Percentiles rank a stretch among this genome's conserved stretches.
These are phyloP conservation scores for Piezodorus guildinii DNA, from an alignment of 1,140 invertebrate species.

Conservation along the genomic window DNA sequence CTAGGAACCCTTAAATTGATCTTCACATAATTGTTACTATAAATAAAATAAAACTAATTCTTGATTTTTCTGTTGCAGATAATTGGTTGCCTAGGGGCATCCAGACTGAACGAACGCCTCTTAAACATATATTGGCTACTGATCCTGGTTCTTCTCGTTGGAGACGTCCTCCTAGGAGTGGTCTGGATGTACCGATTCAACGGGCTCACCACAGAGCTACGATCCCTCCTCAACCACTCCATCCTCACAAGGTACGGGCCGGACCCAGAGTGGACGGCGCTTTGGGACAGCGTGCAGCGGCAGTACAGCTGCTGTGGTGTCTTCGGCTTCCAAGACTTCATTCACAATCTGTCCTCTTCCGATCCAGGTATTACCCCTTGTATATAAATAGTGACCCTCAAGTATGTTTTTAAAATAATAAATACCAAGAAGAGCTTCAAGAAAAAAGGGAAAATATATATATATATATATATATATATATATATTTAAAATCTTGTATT, in stretches of 20 bases:
- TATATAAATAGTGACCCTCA: no score
- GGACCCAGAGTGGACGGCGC: conserved; percentile 56
- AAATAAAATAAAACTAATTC: no score
- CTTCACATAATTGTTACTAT: no score
- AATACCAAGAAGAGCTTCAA: no score
- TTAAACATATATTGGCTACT: conserved; percentile 78
- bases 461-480: no score
- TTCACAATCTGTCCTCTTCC: conserved; percentile 22
- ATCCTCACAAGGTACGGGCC: conserved; percentile 43
- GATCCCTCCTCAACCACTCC: conserved; percentile 47
- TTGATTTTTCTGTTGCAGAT: conserved; percentile 31
- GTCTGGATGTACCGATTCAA: conserved; percentile 77
- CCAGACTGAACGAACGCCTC: conserved; percentile 63
- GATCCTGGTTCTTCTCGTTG: conserved; percentile 62
- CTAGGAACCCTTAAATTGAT: no score
- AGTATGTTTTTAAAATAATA: no score
- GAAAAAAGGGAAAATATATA: no score
- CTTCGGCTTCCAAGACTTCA: conserved; percentile 51
- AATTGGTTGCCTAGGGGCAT: conserved; percentile 65
- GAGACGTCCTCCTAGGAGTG: conserved; percentile 72
- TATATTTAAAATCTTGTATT: no score
- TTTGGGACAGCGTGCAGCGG: conserved; percentile 69
- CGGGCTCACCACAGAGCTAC: conserved; percentile 55
- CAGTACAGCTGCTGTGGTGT: conserved; percentile 71
- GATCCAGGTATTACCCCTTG: conserved; percentile 8